Conservation (phyloP, 2,888 invertebrate species). For the Apotomis betuletana region DNA sequence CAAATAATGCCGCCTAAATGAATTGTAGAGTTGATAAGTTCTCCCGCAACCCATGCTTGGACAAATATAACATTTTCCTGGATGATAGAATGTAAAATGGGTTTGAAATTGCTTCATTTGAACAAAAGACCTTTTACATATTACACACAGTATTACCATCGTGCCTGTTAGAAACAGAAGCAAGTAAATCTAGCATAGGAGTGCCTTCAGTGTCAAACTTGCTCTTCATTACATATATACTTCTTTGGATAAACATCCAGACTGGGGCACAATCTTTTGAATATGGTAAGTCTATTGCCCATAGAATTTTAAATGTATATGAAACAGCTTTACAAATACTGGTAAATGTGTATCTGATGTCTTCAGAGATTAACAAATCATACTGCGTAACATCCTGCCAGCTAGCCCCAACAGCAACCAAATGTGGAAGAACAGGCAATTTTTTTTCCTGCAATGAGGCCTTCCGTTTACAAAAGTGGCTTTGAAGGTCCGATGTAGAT, state of each 20-base stretch:
- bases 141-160: constrained; percentile 22
- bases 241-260: constrained; percentile 26
- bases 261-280: constrained; percentile 19
- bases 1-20: constrained; percentile 8
- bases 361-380: constrained; percentile 17
- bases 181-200: constrained; percentile 28
- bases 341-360: constrained; percentile 17
- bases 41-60: neutral
- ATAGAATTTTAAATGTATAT: constrained; percentile 21
- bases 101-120: constrained; percentile 18
- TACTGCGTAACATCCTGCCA: constrained; percentile 15
- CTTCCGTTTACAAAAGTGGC: neutral
- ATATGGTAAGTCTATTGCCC: constrained; percentile 24
- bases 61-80: constrained; percentile 2
- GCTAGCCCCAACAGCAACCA: constrained; percentile 1
- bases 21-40: constrained; percentile 14
- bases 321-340: constrained; percentile 11
- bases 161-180: constrained; percentile 22
- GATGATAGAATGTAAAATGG: constrained; percentile 14
- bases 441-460: constrained; percentile 8
- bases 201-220: constrained; percentile 27
- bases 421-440: constrained; percentile 10
- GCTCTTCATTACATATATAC: constrained; percentile 25
- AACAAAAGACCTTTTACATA: constrained; percentile 21
- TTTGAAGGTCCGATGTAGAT: constrained; percentile 8